Base-by-base conservation (phyloP, 2,888 invertebrate species). In the Stenoptilia bipunctidactyla region DNA sequence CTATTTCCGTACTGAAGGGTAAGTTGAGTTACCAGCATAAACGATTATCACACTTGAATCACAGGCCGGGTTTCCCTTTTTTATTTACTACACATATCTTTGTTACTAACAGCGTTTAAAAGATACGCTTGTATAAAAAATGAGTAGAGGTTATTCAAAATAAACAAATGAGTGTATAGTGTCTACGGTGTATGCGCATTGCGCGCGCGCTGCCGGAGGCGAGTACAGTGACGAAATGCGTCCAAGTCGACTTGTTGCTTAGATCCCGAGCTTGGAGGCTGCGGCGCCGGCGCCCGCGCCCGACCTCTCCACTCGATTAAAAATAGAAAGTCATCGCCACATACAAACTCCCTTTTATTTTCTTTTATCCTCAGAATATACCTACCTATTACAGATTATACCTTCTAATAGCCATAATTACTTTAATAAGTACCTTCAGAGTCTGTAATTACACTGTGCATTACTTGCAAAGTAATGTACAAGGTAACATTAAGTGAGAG, bases 281-380 rank as follows among this genome's bases (percentile, higher is more conserved):
- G 74, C 56, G 66, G 73, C 76, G 66, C 66, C 61, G 54, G 61
- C 55, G 56, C 55, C 50, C 50, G 59, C 53, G 60, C 61, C 57
- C 71, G 67, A 70, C 79, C 77, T 75, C 69, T 68, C 71, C 69
- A 61, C 70, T 67, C 66, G 68, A 69, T 68, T 74, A 79, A 80
- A 82, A 83, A 83, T 83, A 83, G 83, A 83, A 83, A 83, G 83
- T 72, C 62, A 30, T 12, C 57, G 67, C 60, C 62, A 64, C 67
- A 66, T 63, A 64, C 61, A 51, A 49, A 66, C 60, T 72, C 73
- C 12, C 73, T 74, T 76, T 76, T 73, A 70, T 75, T 77, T 71
- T 76, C 73, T 37, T n/a, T 12, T 9, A 72, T 70, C 79, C 74
- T 64, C 50, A 54, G 55, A 20, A 15, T 56, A 61, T 65, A 69